Base-by-base conservation (phyloP, 2,888 invertebrate species). In the Melanargia galathea region DNA sequence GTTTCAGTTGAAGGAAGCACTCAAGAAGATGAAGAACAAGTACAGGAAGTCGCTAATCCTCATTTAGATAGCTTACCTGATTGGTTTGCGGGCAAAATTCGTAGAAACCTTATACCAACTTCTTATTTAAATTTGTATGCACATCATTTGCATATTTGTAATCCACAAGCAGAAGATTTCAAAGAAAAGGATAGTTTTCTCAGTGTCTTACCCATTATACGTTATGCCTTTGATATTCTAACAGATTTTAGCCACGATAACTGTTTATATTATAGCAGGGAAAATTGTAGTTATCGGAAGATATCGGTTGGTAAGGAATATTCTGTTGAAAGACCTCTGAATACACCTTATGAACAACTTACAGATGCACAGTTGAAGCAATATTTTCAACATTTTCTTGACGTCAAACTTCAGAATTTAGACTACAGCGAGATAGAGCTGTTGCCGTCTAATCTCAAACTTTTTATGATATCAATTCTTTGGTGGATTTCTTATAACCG, bases 161-260 rank as follows among this genome's bases (percentile, higher is more conserved):
- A 92, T 56, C 94, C 95, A 0, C 96, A 95, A 86, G 93, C 96
- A 6, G 96, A 97, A 81, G 94, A 95, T 79, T 93, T 93, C 73
- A 80, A 82, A 3, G 91, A 92, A 51, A 86, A 92, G 4, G 93
- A 95, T 48, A 35, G 40, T 7, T 93, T 93, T 71, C 74, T 91
- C 7, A 91, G 93, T 60, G 92, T 93, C 33, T 76, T 95, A 66
- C 92, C 93, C 13, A 93, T 96, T 67, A 73, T 96, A 43, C 84
- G 90, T 71, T 93, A 93, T 64, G 92, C 94, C 56, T 94, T 87
- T 78, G 91, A 92, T 71, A 76, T 92, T 13, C 70, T 92, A 1
- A 91, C 85, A 38, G 86, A 89, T 62, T 92, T 84, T 66, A 66
- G 24, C 10, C 26, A 82, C 64, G 84, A 86, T n/a, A 70, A 74